A percentile compares a stretch with the other conserved stretches of the same genome.
These are phyloP conservation scores for Lottia scabra DNA, from an alignment of 2,888 invertebrate species.

Conservation along the genomic window DNA sequence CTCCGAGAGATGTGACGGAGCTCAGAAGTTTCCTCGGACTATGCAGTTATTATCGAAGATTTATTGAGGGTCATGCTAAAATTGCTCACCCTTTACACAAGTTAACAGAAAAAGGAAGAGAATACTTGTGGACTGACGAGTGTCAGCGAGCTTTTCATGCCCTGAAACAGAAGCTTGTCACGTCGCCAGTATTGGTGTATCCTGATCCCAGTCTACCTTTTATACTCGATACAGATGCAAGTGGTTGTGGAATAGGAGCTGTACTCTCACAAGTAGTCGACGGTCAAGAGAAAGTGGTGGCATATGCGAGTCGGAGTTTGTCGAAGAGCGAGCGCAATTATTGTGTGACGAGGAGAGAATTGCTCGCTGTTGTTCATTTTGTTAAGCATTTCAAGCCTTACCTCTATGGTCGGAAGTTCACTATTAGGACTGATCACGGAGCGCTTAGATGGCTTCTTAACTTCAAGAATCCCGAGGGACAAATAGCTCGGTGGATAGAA, in stretches of 20 bases:
- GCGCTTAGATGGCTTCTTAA: slow-evolving; percentile 28
- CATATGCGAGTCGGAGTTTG: slow-evolving; percentile 25
- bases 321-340: slow-evolving; percentile 22
- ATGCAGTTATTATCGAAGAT: neutral
- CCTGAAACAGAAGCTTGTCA: slow-evolving; percentile 26
- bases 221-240: slow-evolving; percentile 38
- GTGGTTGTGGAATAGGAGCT: slow-evolving; percentile 27
- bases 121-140: slow-evolving; percentile 18
- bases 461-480: slow-evolving; percentile 26
- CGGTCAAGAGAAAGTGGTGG: slow-evolving; percentile 32
- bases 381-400: slow-evolving; percentile 29
- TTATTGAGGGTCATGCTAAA: neutral
- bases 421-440: slow-evolving; percentile 34
- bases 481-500: slow-evolving; percentile 28
- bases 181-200: slow-evolving; percentile 26
- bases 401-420: slow-evolving; percentile 27
- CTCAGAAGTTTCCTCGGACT: neutral
- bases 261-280: slow-evolving; percentile 26
- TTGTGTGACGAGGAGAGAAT: slow-evolving; percentile 30
- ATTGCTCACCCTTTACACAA: neutral
- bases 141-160: slow-evolving; percentile 21
- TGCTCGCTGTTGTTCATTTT: slow-evolving; percentile 24
- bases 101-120: neutral
- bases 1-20: neutral
- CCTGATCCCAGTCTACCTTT: slow-evolving; percentile 22